Base-by-base conservation (phyloP, 2,113 vertebrate genomes). In the Tautogolabrus adspersus region DNA sequence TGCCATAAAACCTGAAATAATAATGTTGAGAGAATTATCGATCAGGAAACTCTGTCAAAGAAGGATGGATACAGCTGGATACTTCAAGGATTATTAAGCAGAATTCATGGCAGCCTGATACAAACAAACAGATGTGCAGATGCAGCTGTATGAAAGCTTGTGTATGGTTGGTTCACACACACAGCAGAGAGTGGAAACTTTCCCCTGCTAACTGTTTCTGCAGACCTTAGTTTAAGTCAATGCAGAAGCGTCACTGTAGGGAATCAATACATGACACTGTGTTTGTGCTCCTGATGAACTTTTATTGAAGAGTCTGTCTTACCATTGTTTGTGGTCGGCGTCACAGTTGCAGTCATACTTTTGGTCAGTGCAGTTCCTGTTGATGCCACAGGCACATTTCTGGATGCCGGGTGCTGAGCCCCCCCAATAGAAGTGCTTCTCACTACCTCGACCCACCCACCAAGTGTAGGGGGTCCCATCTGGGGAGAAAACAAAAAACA, bases 351-450 rank as follows among this genome's bases (percentile, higher is more conserved):
- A 99, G 93, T 96, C 95, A 58, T 96, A 97, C 70, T 94, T 97
- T 78, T 96, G 94, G 66, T 99, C 96, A 0, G 95, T 97, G 89
- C 98, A 99, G 93, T 99, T 99, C 63, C 96, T 95, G 72, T 98
- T 96, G 3, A 99, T 98, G 66, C 98, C 98, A 0, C 98, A 99
- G 80, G 97, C 95, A 13, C 98, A 99, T 79, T 99, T 99, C 72
- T 99, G 97, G 79, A 99, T 96, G 9, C 98, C 98, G 0, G 97
- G 98, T 12, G 94, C 95, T 0, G 98, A 99, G 61, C 98, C 97
- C 0, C 98, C 98, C 98, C 98, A 99, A 65, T 99, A 99, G 90
- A 97, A 97, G 82, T 99, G 97, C 92, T 99, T 99, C 93, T 99
- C 98, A 1, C 96, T 98, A 90, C 95, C 95, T 80, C 95, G 96